Evolutionary conservation across 2,113 vertebrate genomes (phyloP), one percentile per base, ranked within the genome.

Genomic region (Etia nguti): DNA sequence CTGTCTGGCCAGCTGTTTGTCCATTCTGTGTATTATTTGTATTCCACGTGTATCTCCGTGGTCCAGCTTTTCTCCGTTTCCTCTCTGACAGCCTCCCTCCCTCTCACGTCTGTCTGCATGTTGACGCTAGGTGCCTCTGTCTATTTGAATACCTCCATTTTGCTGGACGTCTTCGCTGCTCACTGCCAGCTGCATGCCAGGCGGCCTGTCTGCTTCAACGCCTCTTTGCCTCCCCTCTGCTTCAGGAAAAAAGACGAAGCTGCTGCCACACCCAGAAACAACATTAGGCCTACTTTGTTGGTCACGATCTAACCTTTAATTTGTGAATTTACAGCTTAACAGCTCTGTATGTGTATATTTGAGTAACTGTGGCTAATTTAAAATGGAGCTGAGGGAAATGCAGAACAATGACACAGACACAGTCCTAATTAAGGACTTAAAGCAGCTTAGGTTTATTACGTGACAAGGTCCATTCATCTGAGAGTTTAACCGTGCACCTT

Each of bases 351-450:
- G 73, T 68, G 56, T 84, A 50, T 34, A 85, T 91, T 60, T 85
- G 10, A 68, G 85, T 88, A 65, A 81, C 73, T 65, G 77, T 82
- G 75, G 55, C 48, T 85, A 68, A 90, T 84, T 84, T 80, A 59
- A 87, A 87, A 85, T 43, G 55, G 70, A 87, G 88, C 82, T 54
- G 11, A 54, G 81, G 82, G 87, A 88, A 83, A 81, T 54, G 26
- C 26, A 77, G 86, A 84, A 90, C 85, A 91, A 70, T 89, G 87
- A 82, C 57, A 90, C 87, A 48, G 82, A 86, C 81, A 86, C 62
- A 88, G 79, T 85, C 77, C 85, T 85, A 91, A 88, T 89, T 89
- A 92, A 86, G 86, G 85, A 91, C 59, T 90, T 87, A 86, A 91
- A 86, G 73, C 73, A 88, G 89, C 91, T 91, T 88, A 83, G 34